phyloP scores from a whole-genome alignment of 1,140 invertebrate genomes.

The Apis cerana region DNA sequence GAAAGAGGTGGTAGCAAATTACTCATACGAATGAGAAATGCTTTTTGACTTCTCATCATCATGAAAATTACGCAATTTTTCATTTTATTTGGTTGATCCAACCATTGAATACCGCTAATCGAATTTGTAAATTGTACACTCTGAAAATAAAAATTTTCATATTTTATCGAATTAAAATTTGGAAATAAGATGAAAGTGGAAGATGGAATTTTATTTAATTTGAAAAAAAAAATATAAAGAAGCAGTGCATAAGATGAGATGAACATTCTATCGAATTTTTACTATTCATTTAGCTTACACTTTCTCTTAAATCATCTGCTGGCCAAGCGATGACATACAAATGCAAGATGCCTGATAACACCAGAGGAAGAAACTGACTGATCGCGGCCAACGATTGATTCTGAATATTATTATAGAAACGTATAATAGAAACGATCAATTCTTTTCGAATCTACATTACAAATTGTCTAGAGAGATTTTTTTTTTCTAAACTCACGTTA shows the following conservation, averaged over 20 bases:
- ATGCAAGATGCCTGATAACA: constrained; percentile 40
- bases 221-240: not conserved
- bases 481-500: constrained; percentile 55
- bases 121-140: constrained; percentile 26
- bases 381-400: constrained; percentile 56
- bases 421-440: not conserved
- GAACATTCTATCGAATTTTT: constrained; percentile 5
- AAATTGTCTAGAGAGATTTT: not conserved
- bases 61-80: constrained; percentile 33
- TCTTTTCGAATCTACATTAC: not conserved
- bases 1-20: constrained; percentile 48
- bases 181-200: too few species aligned
- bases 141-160: constrained; percentile 18
- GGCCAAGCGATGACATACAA: constrained; percentile 52
- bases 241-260: not conserved
- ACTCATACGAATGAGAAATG: constrained; percentile 34
- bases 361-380: constrained; percentile 57
- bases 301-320: constrained; percentile 49
- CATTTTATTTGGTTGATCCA: constrained; percentile 23
- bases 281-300: constrained; percentile 16
- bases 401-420: constrained; percentile 49
- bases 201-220: not conserved
- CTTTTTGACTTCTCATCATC: constrained; percentile 41
- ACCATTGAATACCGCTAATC: constrained; percentile 2
- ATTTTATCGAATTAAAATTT: not conserved